Base-by-base conservation (phyloP, 2,888 invertebrate species). In the Drosophila pseudotakahashii region DNA sequence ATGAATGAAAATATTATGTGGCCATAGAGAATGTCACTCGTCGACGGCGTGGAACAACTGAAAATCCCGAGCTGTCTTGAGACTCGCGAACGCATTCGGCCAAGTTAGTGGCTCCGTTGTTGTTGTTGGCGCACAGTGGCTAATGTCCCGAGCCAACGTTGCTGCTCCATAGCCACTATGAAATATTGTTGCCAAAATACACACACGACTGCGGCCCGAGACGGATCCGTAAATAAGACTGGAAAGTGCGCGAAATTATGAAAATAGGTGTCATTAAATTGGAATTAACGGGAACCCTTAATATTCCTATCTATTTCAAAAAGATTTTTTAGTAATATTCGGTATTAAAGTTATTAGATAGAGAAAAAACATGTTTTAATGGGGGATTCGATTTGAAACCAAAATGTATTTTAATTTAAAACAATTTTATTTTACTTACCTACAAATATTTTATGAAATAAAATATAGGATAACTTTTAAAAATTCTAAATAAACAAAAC, bases 1-100 rank as follows among this genome's bases (percentile, higher is more conserved):
- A 85, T 79, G 88, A 88, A 88, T 85, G 82, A 81, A 73, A 77
- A 73, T 79, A 73, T 76, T 68, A 75, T 54, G 59, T 54, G 75
- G 64, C 69, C 48, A 72, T 34, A 59, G 44, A 72, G 69, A 77
- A 66, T 85, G 86, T 82, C 82, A 85, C 77, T 75, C 86, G 72
- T 66, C 75, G 60, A 48, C 50, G 51, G 54, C 52, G 69, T 63
- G 75, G 57, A 61, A 37, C 75, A 45, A 47, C 54, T 45, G 13
- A 32, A 34, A 48, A 39, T 34, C 36, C 45, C 62, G 61, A 61
- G 30, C 48, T 34, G 16, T 41, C 57, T 59, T 23, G 59, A 16
- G 41, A 64, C 55, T 73, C 77, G 74, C 76, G 74, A 77, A 64
- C 80, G 82, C 82, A 81, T 66, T 36, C 69, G 59, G 54, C 62